A percentile compares a stretch with the other conserved stretches of the same genome.
phyloP scores from a whole-genome alignment of 2,113 vertebrate genomes.

The Bubalus kerabau region DNA sequence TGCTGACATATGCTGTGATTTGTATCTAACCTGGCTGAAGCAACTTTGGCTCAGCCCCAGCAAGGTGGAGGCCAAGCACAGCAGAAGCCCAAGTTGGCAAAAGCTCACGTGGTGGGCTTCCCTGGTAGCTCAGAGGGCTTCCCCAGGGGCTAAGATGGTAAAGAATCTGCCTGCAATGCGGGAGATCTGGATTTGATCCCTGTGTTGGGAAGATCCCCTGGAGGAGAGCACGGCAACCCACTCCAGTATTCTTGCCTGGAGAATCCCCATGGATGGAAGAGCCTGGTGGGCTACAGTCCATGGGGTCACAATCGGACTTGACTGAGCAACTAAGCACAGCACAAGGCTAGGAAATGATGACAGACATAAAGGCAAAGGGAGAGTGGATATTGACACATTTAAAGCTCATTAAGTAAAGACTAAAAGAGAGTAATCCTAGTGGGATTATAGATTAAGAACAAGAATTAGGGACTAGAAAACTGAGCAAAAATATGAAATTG shows the following conservation, averaged over 20 bases:
- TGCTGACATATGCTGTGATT: neutral
- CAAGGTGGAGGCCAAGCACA: neutral
- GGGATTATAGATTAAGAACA: neutral
- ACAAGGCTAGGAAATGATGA: neutral
- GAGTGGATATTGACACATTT: neutral
- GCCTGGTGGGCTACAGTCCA: neutral
- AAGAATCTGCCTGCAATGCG: rapidly evolving
- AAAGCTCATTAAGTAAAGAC: neutral
- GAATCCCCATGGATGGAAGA: neutral
- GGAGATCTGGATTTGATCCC: neutral
- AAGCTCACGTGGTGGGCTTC: neutral
- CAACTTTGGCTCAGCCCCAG: neutral
- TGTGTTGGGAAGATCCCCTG: neutral
- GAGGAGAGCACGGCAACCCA: neutral
- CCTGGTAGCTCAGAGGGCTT: neutral
- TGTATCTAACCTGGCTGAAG: neutral
- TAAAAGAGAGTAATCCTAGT: neutral
- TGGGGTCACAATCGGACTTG: neutral
- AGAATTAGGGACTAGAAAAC: neutral
- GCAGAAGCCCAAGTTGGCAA: neutral
- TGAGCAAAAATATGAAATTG: neutral
- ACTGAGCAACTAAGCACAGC: neutral
- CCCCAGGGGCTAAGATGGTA: neutral
- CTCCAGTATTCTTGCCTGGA: neutral
- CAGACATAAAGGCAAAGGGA: neutral